phyloP scores from a whole-genome alignment of 2,888 invertebrate genomes.

The Willowsia nigromaculata region DNA sequence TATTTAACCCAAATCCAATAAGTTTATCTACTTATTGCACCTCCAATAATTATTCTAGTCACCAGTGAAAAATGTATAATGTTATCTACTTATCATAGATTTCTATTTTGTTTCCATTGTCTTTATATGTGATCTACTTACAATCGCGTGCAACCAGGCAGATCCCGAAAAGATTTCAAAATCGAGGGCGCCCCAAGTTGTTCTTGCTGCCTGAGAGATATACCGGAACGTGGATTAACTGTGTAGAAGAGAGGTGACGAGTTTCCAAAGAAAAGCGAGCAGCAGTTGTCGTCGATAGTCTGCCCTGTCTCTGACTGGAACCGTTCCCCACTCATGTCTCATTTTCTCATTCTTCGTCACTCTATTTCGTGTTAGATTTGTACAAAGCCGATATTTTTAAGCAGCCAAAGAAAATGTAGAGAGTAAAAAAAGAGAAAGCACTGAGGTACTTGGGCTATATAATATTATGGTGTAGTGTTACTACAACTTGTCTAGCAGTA shows the following conservation, averaged over 20 bases:
- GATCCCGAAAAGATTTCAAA: constrained; percentile 77
- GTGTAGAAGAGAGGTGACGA: constrained; percentile 77
- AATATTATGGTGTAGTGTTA: background rate
- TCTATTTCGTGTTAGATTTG: background rate
- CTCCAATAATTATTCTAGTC: too few species aligned
- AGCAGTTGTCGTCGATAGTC: constrained; percentile 68
- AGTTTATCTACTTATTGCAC: background rate
- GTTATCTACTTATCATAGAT: background rate
- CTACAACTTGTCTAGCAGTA: background rate
- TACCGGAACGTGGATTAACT: constrained; percentile 69
- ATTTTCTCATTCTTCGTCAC: constrained; percentile 57
- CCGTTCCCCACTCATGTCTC: constrained; percentile 71
- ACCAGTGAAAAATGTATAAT: too few species aligned
- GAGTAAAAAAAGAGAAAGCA: background rate
- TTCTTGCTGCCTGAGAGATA: constrained; percentile 68
- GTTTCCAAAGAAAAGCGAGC: constrained; percentile 48
- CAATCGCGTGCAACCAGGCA: constrained; percentile 77
- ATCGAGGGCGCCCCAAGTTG: constrained; percentile 76
- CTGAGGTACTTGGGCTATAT: background rate
- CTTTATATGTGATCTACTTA: constrained; percentile 65
- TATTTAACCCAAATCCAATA: too few species aligned
- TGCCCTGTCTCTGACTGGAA: constrained; percentile 76
- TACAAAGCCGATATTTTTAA: background rate
- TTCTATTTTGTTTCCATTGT: background rate
- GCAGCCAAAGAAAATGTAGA: background rate